Conservation (phyloP, 2,113 vertebrate species). For the Sphyrna mokarran region DNA sequence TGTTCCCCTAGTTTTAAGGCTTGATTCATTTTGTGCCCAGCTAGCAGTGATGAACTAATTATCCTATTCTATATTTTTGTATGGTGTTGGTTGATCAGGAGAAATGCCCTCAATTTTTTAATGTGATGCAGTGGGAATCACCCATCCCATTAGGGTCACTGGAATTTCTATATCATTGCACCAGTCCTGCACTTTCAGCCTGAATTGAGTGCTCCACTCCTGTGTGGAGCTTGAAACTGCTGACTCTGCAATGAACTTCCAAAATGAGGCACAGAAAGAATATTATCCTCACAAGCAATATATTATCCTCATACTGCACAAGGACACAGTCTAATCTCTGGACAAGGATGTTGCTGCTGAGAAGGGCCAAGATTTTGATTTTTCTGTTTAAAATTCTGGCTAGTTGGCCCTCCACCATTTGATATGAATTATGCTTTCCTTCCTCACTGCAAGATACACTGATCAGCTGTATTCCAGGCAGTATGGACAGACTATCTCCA, state of each 20-base stretch:
- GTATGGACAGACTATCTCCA: background rate
- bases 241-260: background rate
- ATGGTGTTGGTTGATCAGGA: background rate
- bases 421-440: background rate
- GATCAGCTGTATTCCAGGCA: background rate
- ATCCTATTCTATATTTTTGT: background rate
- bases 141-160: background rate
- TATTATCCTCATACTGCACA: background rate
- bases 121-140: background rate
- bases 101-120: background rate
- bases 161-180: background rate
- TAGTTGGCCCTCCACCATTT: background rate
- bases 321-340: background rate
- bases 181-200: background rate
- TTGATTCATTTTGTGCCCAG: background rate
- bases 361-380: background rate
- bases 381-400: background rate
- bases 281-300: background rate
- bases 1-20: background rate
- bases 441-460: background rate
- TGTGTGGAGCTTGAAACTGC: background rate
- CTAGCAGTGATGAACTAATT: background rate
- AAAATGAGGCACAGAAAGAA: background rate
- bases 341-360: background rate
- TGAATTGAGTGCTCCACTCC: background rate